Base-by-base conservation (phyloP, 2,113 vertebrate species). In the Grammomys dolichurus region DNA sequence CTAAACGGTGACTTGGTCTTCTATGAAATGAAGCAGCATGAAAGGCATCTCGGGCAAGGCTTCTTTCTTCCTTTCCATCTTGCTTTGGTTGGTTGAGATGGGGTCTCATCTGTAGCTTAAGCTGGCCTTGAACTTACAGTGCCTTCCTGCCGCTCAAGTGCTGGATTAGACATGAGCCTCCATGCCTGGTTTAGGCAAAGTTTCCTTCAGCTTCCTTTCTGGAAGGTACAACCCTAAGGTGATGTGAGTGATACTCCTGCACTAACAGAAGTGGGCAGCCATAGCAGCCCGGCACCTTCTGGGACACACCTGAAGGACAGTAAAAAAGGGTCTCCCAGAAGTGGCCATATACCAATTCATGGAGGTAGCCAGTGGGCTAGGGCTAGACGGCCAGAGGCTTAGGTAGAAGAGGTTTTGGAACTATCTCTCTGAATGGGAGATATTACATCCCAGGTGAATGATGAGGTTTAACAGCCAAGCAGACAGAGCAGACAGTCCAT, bases 351-450 rank as follows among this genome's bases (percentile, higher is more conserved):
- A 28, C 40, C 0, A 12, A 36, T 14, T 33, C 31, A 10, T 1
- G 43, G 28, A 19, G 75, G 4, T 20, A 67, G 76, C 36, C 67
- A 40, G 6, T 14, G 31, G 69, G 63, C n/a, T 88, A 46, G 24
- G 40, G 51, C 5, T 72, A 73, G 7, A 77, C 2, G 54, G 19
- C 17, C 22, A 89, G 78, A 56, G 36, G 19, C 48, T 43, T 73
- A 5, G 72, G 69, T 67, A 46, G 48, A 87, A 90, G 54, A 89
- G 33, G 43, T 36, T 31, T 26, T 7, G 5, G 36, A 43, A 1
- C 69, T n/a, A 51, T 13, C 26, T 96, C 54, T 76, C 63, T 33
- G 40, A 93, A 70, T n/a, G 28, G 54, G 88, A 89, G 40, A 60
- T 63, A 36, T 0, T 89, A 36, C 84, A 48, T 51, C 28, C 26